phyloP scores from a whole-genome alignment of 2,113 vertebrate species.

The Murina feae region DNA sequence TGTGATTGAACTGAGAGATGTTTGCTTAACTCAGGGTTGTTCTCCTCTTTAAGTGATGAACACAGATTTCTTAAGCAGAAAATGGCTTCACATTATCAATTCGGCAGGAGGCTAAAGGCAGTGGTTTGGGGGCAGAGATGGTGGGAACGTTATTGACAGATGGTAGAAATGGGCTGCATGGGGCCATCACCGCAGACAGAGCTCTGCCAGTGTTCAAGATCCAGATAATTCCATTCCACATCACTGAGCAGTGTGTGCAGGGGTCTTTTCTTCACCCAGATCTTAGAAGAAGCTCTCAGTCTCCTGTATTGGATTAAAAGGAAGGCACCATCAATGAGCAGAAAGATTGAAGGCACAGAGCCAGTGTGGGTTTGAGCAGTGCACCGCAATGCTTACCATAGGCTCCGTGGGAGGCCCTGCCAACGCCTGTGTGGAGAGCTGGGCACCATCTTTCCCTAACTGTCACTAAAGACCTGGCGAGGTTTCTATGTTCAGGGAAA shows the following conservation, averaged over 20 bases:
- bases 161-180: background rate
- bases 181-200: background rate
- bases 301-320: conserved; percentile 51
- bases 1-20: background rate
- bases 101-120: conserved; percentile 36
- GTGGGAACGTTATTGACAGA: background rate
- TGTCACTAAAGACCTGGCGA: background rate
- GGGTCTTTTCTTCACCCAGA: conserved; percentile 56
- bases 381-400: conserved; percentile 41
- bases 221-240: conserved; percentile 64
- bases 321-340: conserved; percentile 34
- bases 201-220: conserved; percentile 49
- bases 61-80: background rate
- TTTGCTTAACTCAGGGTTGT: background rate
- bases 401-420: background rate
- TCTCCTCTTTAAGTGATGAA: background rate
- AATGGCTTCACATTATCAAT: background rate
- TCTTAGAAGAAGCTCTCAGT: conserved; percentile 46
- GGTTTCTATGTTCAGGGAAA: background rate
- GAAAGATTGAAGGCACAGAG: conserved; percentile 35
- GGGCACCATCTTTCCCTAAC: background rate
- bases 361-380: conserved; percentile 56
- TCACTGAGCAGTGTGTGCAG: conserved; percentile 38
- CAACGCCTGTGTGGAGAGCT: conserved; percentile 5
- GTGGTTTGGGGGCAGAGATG: conserved; percentile 13